Conservation (phyloP, 1,140 invertebrate species). For the Chlorops oryzae region DNA sequence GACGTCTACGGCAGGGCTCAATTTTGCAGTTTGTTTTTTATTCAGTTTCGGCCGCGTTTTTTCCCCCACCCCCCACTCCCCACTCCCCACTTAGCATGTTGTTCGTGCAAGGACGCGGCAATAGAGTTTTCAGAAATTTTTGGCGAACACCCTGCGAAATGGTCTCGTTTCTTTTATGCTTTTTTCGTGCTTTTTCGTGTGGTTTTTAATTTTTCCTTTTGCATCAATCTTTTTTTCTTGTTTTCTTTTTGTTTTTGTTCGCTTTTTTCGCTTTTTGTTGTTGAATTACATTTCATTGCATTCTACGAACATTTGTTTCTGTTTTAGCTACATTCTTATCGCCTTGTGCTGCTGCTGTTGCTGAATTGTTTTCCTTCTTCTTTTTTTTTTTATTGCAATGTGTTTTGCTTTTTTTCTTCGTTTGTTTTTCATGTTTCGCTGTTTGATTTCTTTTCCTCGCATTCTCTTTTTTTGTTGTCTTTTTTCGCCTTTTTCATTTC, state of each 20-base stretch:
- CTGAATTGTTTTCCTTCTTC: too few species aligned
- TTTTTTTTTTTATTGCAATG: conserved; percentile 5
- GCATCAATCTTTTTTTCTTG: neutral
- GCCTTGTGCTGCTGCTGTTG: neutral
- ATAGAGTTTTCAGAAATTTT: too few species aligned
- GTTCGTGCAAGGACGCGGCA: too few species aligned
- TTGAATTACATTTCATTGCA: conserved; percentile 3
- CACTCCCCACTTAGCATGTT: too few species aligned
- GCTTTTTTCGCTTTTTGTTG: neutral
- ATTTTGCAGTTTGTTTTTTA: too few species aligned
- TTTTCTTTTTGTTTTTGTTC: neutral
- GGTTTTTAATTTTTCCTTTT: neutral
- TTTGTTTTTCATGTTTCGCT: neutral
- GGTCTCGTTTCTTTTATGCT: too few species aligned
- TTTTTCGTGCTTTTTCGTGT: neutral
- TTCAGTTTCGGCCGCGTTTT: too few species aligned
- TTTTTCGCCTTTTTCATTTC: too few species aligned
- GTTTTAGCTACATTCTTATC: neutral
- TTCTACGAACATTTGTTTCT: conserved; percentile 3
- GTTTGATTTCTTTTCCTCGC: neutral
- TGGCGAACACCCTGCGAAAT: too few species aligned
- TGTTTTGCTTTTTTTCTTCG: neutral
- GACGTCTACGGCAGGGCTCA: too few species aligned
- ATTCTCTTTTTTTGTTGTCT: neutral
- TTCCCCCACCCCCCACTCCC: too few species aligned